Evolutionary conservation across 2,888 invertebrate genomes (phyloP).

Genomic region (Cantharis rustica): DNA sequence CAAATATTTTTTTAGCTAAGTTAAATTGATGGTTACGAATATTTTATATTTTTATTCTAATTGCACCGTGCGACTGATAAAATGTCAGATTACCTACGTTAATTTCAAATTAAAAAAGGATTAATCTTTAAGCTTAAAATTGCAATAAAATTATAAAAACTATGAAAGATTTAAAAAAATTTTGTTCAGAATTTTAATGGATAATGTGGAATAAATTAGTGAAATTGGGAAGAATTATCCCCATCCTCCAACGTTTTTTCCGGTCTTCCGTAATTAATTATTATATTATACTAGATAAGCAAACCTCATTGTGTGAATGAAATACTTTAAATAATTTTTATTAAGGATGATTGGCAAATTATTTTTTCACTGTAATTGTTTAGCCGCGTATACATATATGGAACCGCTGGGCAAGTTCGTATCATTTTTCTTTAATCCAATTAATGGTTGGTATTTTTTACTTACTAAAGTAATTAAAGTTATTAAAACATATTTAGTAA

Average conservation of each 20-base stretch:
- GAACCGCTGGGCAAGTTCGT: neutral
- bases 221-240: too few relatives aligned
- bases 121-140: neutral
- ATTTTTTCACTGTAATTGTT: too few relatives aligned
- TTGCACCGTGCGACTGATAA: neutral
- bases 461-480: neutral
- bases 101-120: neutral
- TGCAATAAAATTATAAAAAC: neutral
- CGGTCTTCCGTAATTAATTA: too few relatives aligned
- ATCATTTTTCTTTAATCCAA: neutral
- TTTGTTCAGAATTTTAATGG: too few relatives aligned
- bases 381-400: neutral
- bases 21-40: neutral
- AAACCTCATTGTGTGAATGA: too few relatives aligned
- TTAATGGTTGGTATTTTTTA: neutral
- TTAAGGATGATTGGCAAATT: too few relatives aligned
- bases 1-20: neutral
- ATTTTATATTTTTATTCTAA: neutral
- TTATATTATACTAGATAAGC: too few relatives aligned
- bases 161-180: neutral
- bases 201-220: too few relatives aligned
- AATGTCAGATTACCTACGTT: neutral
- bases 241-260: too few relatives aligned
- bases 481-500: neutral
- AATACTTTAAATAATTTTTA: too few relatives aligned